Percentiles rank a stretch among this genome's conserved stretches.
These are phyloP conservation scores for Zaprionus africanus DNA, from an alignment of 1,140 invertebrate species.

Conservation along the genomic window DNA sequence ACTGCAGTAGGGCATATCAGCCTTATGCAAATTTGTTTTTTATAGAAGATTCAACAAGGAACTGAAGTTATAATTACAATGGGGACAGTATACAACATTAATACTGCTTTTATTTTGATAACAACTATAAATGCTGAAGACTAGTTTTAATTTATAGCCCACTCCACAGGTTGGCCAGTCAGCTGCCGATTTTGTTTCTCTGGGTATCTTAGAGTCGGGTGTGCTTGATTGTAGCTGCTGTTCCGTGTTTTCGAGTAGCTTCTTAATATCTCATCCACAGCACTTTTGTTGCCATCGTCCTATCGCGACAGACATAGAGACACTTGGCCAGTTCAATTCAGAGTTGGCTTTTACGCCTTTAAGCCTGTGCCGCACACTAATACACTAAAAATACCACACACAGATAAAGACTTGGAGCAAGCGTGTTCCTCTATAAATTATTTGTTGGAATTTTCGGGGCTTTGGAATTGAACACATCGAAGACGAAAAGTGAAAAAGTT, in stretches of 20 bases:
- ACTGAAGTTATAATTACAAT: too few species aligned
- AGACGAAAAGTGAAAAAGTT: constrained; percentile 73
- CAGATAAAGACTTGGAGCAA: neutral
- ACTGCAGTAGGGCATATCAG: neutral
- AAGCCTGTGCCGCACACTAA: constrained; percentile 39
- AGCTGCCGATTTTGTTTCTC: neutral
- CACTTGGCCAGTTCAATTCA: constrained; percentile 28
- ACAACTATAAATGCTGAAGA: too few species aligned
- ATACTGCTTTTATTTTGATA: too few species aligned
- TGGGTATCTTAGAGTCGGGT: neutral
- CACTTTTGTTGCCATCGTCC: constrained; percentile 24
- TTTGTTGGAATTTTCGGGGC: constrained; percentile 77
- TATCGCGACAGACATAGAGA: constrained; percentile 37
- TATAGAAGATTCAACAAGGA: too few species aligned
- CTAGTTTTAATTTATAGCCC: too few species aligned
- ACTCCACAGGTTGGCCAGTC: too few species aligned
- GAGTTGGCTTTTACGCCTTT: constrained; percentile 58
- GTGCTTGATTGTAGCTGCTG: neutral
- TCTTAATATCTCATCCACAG: constrained; percentile 37
- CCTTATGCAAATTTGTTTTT: neutral
- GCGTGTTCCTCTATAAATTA: constrained; percentile 57
- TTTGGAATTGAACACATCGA: constrained; percentile 60
- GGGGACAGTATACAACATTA: too few species aligned
- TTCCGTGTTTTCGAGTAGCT: constrained; percentile 22
- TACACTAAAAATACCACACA: constrained; percentile 2